Evolutionary conservation across 2,888 invertebrate species (phyloP).

Genomic region (Drosophila cracens): DNA sequence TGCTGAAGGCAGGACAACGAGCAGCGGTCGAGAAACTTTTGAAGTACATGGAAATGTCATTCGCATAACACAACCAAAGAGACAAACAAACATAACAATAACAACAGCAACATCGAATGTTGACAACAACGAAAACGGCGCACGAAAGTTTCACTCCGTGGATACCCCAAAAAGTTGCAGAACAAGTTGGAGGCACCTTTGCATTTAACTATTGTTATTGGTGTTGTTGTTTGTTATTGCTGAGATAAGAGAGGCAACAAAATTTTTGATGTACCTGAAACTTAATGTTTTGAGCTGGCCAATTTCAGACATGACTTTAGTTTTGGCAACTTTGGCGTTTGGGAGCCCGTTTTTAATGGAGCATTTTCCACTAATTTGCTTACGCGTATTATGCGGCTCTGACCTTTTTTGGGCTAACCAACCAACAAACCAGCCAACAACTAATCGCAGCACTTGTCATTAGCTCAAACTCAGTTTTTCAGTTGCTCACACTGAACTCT

Average conservation of each 20-base stretch:
- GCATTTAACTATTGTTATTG: conserved; percentile 42
- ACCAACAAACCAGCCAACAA: conserved; percentile 20
- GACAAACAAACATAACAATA: conserved; percentile 28
- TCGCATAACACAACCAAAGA: conserved; percentile 70
- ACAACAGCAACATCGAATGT: conserved; percentile 36
- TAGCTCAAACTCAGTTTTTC: conserved; percentile 30
- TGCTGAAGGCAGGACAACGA: conserved; percentile 57
- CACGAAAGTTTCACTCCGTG: conserved; percentile 69
- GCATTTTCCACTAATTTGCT: conserved; percentile 62
- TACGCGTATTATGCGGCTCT: conserved; percentile 33
- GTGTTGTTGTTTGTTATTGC: conserved; percentile 33
- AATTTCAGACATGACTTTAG: conserved; percentile 48
- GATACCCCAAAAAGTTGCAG: conserved; percentile 34
- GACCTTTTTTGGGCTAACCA: conserved; percentile 56
- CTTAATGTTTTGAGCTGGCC: conserved; percentile 68
- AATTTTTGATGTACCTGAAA: conserved; percentile 79
- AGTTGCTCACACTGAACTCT: conserved; percentile 31
- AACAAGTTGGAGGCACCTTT: conserved; percentile 77
- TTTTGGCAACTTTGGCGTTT: conserved; percentile 37
- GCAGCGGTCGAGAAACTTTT: conserved; percentile 76
- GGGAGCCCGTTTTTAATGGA: conserved; percentile 39
- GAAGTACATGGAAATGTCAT: conserved; percentile 80
- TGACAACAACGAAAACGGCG: conserved; percentile 66
- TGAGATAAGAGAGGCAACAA: conserved; percentile 72
- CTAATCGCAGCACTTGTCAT: conserved; percentile 60